Conservation (phyloP, 2,113 vertebrate species). For the Dasyornis broadbenti region DNA sequence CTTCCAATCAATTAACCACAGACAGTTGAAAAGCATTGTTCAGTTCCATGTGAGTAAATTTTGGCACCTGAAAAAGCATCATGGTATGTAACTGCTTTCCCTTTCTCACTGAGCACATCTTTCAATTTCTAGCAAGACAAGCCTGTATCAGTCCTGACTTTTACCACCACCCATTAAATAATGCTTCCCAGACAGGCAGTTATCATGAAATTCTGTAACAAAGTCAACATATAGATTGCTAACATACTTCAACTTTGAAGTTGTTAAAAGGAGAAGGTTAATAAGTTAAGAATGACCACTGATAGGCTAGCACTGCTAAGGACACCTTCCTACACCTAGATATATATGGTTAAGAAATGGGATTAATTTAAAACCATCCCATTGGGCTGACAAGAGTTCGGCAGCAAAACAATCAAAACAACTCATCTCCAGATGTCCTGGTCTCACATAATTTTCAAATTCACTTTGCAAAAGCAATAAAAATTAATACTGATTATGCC, state of each 20-base stretch:
- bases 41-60: neutral
- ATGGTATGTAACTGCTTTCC: neutral
- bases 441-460: neutral
- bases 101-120: neutral
- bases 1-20: neutral
- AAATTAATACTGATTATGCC: neutral
- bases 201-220: neutral
- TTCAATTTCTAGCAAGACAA: neutral
- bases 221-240: neutral
- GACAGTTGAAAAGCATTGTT: neutral
- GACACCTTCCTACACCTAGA: neutral
- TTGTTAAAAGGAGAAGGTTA: neutral
- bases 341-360: neutral
- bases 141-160: neutral
- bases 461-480: neutral
- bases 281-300: neutral
- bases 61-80: neutral
- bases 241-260: neutral
- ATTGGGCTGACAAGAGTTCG: neutral
- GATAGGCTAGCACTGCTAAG: neutral
- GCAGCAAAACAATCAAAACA: neutral
- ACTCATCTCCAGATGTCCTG: neutral
- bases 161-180: neutral
- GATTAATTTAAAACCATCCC: neutral
- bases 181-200: neutral